Conservation (phyloP, 2,797 vertebrate genomes). For the Sylvilagus floridanus region DNA sequence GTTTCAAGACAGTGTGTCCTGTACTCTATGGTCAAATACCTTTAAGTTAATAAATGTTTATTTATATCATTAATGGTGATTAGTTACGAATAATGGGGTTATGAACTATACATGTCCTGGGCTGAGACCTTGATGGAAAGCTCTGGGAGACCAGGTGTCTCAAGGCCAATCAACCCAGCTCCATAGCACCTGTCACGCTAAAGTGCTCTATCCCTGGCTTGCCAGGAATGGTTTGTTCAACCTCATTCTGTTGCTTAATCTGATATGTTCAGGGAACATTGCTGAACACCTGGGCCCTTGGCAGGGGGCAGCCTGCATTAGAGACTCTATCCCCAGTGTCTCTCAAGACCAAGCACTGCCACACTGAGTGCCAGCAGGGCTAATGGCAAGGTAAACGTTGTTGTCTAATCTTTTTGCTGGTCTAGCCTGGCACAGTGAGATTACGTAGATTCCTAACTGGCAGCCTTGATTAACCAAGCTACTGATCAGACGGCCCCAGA, state of each 20-base stretch:
- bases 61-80: too few species aligned
- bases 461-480: too few species aligned
- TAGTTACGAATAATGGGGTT: too few species aligned
- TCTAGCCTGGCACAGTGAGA: background rate
- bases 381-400: slow-evolving; percentile 58
- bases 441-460: background rate
- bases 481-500: background rate
- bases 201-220: background rate
- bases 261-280: background rate
- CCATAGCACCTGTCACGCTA: background rate
- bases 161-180: background rate
- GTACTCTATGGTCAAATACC: too few species aligned
- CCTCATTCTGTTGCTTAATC: background rate
- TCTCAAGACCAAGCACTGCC: background rate
- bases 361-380: background rate
- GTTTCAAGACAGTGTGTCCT: too few species aligned
- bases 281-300: slow-evolving; percentile 42
- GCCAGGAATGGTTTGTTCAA: background rate
- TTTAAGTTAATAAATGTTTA: too few species aligned
- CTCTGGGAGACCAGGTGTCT: background rate
- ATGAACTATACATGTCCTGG: too few species aligned
- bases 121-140: background rate
- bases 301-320: background rate
- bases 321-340: background rate
- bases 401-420: slow-evolving; percentile 66